Evolutionary conservation across 2,113 vertebrate species (phyloP), one percentile per base, ranked within the genome.

Genomic region (Typhlomys cinereus): DNA sequence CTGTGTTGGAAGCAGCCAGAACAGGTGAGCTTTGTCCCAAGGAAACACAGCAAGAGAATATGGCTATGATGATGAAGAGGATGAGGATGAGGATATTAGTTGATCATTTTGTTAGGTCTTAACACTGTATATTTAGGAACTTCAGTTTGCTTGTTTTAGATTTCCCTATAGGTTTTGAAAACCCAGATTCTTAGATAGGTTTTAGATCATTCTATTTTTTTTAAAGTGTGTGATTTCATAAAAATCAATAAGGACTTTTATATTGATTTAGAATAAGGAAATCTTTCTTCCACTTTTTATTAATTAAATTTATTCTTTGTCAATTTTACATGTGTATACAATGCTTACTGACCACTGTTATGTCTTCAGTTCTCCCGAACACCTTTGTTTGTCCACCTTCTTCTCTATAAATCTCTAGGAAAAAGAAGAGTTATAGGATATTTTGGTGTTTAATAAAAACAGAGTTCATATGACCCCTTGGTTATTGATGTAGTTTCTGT

Each of bases 21-120:
- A 29, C 70, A 93, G 91, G 91, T 89, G 86, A 94, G 41, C 57
- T 84, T 66, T 83, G 83, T 88, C 34, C 66, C 92, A 85, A 66
- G 69, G 66, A 75, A 15, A 46, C 27, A 83, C 11, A 61, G 29
- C 23, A 29, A 59, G 66, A 90, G 44, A 41, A 85, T 10, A 12
- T 2, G 5, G 23, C 29, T 7, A 2, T 78, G 2, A 44, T 70
- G 18, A 52, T 20, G 12, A 7, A 66, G 50, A 57, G 54, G 31
- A 34, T 50, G 10, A 46, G 10, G 10, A 34, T 27, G 41, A 66
- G 6, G n/a, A 21, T 36, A 29, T 15, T 61, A 57, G 14, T 70
- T 80, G 62, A 61, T 61, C n/a, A 41, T 88, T 29, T 59, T 31
- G 34, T n/a, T 66, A 29, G 25, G 17, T 67, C 31, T 62, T 83